phyloP scores from a whole-genome alignment of 2,888 invertebrate genomes.

The Lasioglossum leucozonium region DNA sequence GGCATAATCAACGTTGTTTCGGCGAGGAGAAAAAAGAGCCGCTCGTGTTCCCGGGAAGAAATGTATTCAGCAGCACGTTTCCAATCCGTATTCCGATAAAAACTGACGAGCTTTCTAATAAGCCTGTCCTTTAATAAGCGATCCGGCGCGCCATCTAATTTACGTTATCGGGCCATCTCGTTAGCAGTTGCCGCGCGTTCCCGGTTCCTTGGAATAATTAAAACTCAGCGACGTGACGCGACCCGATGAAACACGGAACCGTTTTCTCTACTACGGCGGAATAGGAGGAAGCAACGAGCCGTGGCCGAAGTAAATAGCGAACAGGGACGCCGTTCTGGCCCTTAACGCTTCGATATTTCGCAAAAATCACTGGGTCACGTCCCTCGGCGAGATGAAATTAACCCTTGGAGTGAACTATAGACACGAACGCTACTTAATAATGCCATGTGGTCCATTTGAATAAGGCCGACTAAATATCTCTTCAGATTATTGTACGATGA shows the following conservation, averaged over 20 bases:
- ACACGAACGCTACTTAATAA: no score
- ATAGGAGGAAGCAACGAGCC: background rate
- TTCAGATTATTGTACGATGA: no score
- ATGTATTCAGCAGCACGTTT: constrained; percentile 55
- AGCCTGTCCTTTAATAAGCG: constrained; percentile 57
- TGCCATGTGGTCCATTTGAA: no score
- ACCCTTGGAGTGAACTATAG: no score
- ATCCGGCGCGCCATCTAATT: constrained; percentile 51
- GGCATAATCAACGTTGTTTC: constrained; percentile 36
- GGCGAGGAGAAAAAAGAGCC: background rate
- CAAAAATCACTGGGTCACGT: background rate
- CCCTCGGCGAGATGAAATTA: background rate
- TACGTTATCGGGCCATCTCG: constrained; percentile 57
- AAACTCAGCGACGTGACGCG: constrained; percentile 47
- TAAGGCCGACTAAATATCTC: no score
- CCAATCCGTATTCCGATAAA: constrained; percentile 36
- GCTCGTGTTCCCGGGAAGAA: constrained; percentile 18
- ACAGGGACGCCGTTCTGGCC: background rate
- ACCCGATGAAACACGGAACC: constrained; percentile 30
- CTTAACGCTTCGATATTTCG: constrained; percentile 6
- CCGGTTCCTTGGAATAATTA: constrained; percentile 55
- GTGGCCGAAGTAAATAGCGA: background rate
- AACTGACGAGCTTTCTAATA: constrained; percentile 58
- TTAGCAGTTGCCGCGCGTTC: constrained; percentile 46
- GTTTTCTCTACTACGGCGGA: background rate